Base-by-base conservation (phyloP, 2,113 vertebrate genomes). In the Microtus richardsoni region DNA sequence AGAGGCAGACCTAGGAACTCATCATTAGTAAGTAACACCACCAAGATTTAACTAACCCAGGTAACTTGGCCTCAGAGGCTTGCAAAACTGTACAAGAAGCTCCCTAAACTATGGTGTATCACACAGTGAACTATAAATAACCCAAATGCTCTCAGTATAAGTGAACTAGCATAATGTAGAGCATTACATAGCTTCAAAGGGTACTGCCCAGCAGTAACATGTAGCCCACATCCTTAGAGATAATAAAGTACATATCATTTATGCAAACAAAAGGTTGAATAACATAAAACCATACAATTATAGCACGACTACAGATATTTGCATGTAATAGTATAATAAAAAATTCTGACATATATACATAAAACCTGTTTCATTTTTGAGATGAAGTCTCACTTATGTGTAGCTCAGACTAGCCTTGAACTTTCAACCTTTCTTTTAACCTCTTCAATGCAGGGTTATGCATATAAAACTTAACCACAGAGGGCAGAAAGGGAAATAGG, bases 21-120 rank as follows among this genome's bases (percentile, higher is more conserved):
- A 73, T 66, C 39, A 89, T 47, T 68, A 91, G 2, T 39, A 83
- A 84, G 21, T 39, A 70, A 33, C 7, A 82, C 1, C 79, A 68
- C 24, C 58, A 92, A 77, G 3, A 96, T 75, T 94, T 91, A 91
- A 93, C 33, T 93, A 89, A 92, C 21, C 10, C 30, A 95, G 1
- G n/a, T 82, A 16, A 95, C 41, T 19, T 95, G 52, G 84, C 47
- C 62, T 95, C 47, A 75, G 6, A 86, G 62, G 39, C 7, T 26
- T 60, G 13, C 13, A 95, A 82, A n/a, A 68, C 19, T 88, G 17
- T 17, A 17, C 26, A 93, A 83, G 54, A 91, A 95, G 60, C 39
- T 93, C 30, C 47, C 86, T 86, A 54, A 89, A 86, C 78, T 82
- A 70, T n/a, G 41, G 41, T 22, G 17, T 3, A 49, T 64, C 3